Percentiles rank a stretch among this genome's conserved stretches.
These are phyloP conservation scores for Chlamydotis undulata DNA, from an alignment of 2,113 vertebrate genomes.

Conservation along the genomic window DNA sequence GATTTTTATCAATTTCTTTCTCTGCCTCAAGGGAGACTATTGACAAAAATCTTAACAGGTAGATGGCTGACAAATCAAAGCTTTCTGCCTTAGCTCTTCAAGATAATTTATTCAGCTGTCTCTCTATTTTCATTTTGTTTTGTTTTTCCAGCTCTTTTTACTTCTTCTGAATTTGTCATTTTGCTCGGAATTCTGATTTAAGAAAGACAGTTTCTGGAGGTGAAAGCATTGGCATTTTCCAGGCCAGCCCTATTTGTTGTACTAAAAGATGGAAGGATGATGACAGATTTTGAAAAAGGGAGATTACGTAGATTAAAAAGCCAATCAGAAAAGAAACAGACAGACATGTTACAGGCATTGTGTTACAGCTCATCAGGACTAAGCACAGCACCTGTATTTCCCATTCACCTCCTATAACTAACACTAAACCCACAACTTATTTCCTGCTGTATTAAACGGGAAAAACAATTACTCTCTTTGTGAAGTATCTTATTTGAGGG, in stretches of 20 bases:
- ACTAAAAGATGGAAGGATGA: background rate
- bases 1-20: background rate
- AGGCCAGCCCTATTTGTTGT: background rate
- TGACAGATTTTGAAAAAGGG: background rate
- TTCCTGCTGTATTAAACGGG: background rate
- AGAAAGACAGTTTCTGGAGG: background rate
- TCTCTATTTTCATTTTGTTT: background rate
- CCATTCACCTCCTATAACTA: background rate
- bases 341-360: background rate
- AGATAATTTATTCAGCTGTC: background rate
- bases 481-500: background rate
- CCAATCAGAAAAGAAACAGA: background rate
- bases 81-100: background rate
- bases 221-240: background rate
- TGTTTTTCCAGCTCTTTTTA: background rate
- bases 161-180: background rate
- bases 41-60: conserved; percentile 5
- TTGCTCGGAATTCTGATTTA: background rate
- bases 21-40: background rate
- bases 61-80: conserved; percentile 12
- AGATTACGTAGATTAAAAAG: background rate
- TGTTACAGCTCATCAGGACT: background rate
- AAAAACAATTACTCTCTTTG: background rate
- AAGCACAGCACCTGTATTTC: background rate
- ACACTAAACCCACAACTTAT: background rate